Evolutionary conservation across 92 coral and sea anemone species (phyloP), one percentile per base, ranked within the genome.

Genomic region (Palythoa grandis): DNA sequence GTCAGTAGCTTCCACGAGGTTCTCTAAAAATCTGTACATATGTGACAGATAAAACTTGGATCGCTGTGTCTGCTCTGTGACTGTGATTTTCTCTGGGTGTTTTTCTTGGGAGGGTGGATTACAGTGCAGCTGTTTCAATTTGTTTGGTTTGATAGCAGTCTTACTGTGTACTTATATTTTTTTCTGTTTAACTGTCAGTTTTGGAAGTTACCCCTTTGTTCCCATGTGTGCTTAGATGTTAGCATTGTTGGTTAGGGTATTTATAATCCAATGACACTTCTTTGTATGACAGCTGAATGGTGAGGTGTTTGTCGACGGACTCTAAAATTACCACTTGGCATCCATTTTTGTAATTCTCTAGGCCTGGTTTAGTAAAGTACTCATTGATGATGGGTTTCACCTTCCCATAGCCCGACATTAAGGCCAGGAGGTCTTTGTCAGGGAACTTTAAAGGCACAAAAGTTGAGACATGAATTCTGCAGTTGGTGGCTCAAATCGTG

Each of bases 391-490:
- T 75, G 22, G 0, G 5, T 11, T 58, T 14, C 2, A 86, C 43
- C 4, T 75, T 60, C 2, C 83, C 76, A 61, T 86, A 86, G 39
- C 29, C 12, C n/a, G 50, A 22, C 4, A 84, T 1, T 2, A 84
- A 52, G 19, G 79, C 37, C 3, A 14, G 9, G 0, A 84, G 29
- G 13, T 84, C 79, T 12, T 19, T 0, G 87, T 84, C 87, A 0
- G 87, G 80, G 12, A 52, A 84, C n/a, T 84, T 35, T 0, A 84
- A 48, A 12, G 87, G 87, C 29, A 84, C 48, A 6, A 84, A 84
- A 0, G 77, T 77, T 9, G 87, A 84, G 6, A 84, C 80, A 13
- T 73, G 58, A 0, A 73, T 2, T 16, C 78, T 52, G 11, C 37
- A 4, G 50, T 11, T 72, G 23, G 15, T 17, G 25, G 13, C 16